These are phyloP conservation scores for Orchestes rusci DNA, from an alignment of 2,888 invertebrate species.

Conservation along the genomic window DNA sequence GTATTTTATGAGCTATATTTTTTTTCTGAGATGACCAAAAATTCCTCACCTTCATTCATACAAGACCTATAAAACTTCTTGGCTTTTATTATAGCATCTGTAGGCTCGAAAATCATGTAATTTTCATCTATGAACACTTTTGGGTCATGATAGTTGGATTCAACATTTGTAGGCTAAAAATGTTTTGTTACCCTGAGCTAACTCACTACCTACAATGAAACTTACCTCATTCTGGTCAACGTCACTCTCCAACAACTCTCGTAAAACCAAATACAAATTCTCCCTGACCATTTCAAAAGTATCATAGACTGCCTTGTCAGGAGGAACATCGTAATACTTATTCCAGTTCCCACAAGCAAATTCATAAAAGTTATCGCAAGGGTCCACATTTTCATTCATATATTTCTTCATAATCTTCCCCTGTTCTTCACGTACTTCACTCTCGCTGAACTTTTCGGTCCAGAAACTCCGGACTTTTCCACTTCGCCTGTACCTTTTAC, in stretches of 20 bases:
- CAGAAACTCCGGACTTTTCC: background rate
- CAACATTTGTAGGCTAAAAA: no score
- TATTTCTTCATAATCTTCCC: constrained; percentile 58
- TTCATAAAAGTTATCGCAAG: constrained; percentile 78
- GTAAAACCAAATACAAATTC: constrained; percentile 64
- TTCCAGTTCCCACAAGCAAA: constrained; percentile 86
- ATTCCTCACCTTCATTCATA: constrained; percentile 58
- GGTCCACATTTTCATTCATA: constrained; percentile 66
- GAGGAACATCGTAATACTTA: constrained; percentile 75
- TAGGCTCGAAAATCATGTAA: constrained; percentile 23
- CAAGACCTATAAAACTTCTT: constrained; percentile 80
- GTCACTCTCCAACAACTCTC: constrained; percentile 60
- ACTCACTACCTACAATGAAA: no score
- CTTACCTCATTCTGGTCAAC: no score
- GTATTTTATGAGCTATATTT: no score
- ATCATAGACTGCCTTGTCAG: constrained; percentile 81
- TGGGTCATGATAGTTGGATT: constrained; percentile 10
- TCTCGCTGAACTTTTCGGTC: background rate
- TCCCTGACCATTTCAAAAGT: constrained; percentile 86
- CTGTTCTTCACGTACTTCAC: background rate
- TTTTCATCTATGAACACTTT: constrained; percentile 26
- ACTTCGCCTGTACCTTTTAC: constrained; percentile 1
- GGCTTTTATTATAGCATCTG: constrained; percentile 69
- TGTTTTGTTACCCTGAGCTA: no score
- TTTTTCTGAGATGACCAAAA: no score